Evolutionary conservation across 2,888 invertebrate species (phyloP), one percentile per base, ranked within the genome.

Genomic region (Cataglyphis rosenhaueri): DNA sequence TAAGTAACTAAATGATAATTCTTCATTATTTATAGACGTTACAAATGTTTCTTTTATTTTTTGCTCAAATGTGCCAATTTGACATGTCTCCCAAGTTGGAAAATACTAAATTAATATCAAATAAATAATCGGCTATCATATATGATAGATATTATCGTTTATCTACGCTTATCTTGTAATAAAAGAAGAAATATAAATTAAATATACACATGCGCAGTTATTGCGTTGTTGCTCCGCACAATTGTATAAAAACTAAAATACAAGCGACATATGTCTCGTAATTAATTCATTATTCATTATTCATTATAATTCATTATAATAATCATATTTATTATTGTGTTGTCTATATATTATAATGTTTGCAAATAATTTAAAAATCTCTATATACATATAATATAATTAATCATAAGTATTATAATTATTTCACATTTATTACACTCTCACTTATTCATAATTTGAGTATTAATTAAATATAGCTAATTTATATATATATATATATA

Each of bases 11-110:
- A 38, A 38, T 8, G 5, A 38, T 8, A 10, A 38, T 55, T 71
- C 6, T 35, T 61, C 41, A 73, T 61, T 61, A 73, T 61, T 9
- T 29, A 71, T 38, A 71, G 57, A 38, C 1, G 10, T 38, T 71
- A 55, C 15, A 32, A 71, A 57, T 38, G 0, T 12, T 38, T 0
- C 4, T 21, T 21, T 10, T 21, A 8, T n/a, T 57, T 57, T 29
- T 71, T 57, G 4, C 3, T 57, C 21, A n/a, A 52, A 68, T 0
- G 4, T 55, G 21, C 21, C 18, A 59, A 59, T 3, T 59, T 59
- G 32, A 35, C 4, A 12, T 38, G 10, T 15, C 6, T 4, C 12
- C 10, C 18, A 38, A 29, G 3, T 25, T 64, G 8, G 6, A 9
- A 48, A 55, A 55, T 15, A 9, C 15, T 41, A n/a, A 41, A 44